phyloP scores from a whole-genome alignment of 2,113 vertebrate genomes.

The Odocoileus hemionus region DNA sequence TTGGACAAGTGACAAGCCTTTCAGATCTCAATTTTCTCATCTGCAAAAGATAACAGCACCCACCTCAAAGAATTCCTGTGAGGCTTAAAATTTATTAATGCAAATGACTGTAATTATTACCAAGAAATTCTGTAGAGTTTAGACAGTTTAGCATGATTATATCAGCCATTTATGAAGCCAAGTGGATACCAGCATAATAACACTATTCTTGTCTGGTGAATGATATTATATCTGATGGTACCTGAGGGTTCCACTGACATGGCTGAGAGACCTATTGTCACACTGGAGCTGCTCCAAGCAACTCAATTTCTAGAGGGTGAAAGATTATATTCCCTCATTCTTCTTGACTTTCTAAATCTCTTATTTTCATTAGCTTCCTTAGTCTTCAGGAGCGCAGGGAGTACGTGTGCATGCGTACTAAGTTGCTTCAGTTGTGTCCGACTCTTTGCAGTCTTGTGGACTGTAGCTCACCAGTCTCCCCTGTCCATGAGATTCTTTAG shows the following conservation, averaged over 20 bases:
- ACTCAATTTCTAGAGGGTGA: background rate
- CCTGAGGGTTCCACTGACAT: accelerated
- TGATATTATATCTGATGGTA: background rate
- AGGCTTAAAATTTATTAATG: background rate
- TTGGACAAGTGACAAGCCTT: background rate
- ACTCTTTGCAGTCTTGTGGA: background rate
- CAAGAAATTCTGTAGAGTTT: background rate
- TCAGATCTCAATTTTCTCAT: background rate
- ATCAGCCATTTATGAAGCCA: background rate
- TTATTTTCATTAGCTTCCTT: background rate
- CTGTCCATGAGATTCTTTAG: background rate
- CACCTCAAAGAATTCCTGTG: background rate
- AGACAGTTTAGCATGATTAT: background rate
- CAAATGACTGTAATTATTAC: background rate
- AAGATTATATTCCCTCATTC: background rate
- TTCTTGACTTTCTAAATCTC: background rate
- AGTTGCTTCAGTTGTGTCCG: background rate
- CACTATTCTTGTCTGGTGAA: background rate
- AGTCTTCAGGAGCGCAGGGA: background rate
- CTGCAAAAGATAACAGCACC: background rate
- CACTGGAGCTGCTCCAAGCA: background rate
- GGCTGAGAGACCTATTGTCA: background rate
- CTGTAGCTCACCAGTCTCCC: background rate
- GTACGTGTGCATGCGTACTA: background rate
- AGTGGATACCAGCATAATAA: background rate